These are phyloP conservation scores for Thaumetopoea pityocampa DNA, from an alignment of 1,140 invertebrate genomes.

Conservation along the genomic window DNA sequence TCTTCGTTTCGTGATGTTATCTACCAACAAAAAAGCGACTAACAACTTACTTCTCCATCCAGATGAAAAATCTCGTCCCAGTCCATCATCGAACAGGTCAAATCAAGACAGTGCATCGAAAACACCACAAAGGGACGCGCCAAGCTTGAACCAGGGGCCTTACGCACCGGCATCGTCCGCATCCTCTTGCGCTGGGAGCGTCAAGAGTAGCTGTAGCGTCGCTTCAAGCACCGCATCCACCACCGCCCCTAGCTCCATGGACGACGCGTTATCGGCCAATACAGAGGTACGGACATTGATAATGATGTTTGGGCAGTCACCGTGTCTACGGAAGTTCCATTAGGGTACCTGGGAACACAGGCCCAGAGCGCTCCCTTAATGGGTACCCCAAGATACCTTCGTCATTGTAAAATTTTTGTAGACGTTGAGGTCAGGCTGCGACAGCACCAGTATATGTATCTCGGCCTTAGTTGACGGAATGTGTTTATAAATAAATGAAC, in stretches of 20 bases:
- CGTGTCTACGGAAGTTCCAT: too few species aligned
- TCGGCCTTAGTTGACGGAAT: too few species aligned
- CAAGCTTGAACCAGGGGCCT: constrained; percentile 56
- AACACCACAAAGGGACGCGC: constrained; percentile 60
- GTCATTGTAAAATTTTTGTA: too few species aligned
- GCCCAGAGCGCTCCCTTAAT: too few species aligned
- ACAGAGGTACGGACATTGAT: constrained; percentile 37
- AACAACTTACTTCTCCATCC: too few species aligned
- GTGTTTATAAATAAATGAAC: too few species aligned
- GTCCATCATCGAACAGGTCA: constrained; percentile 68
- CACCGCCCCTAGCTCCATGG: constrained; percentile 26
- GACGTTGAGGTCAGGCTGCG: too few species aligned
- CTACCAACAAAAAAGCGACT: too few species aligned
- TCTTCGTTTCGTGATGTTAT: too few species aligned
- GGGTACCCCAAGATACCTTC: too few species aligned
- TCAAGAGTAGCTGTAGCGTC: constrained; percentile 56
- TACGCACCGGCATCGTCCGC: constrained; percentile 62
- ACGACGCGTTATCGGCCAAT: constrained; percentile 46
- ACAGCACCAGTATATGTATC: too few species aligned
- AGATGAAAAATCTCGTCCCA: constrained; percentile 73
- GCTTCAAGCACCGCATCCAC: constrained; percentile 36
- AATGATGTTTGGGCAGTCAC: not conserved
- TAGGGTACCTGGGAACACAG: too few species aligned
- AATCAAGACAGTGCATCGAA: constrained; percentile 67
- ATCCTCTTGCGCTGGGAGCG: constrained; percentile 28